These are phyloP conservation scores for Siniperca obscura DNA, from an alignment of 2,797 vertebrate genomes.

Conservation along the genomic window DNA sequence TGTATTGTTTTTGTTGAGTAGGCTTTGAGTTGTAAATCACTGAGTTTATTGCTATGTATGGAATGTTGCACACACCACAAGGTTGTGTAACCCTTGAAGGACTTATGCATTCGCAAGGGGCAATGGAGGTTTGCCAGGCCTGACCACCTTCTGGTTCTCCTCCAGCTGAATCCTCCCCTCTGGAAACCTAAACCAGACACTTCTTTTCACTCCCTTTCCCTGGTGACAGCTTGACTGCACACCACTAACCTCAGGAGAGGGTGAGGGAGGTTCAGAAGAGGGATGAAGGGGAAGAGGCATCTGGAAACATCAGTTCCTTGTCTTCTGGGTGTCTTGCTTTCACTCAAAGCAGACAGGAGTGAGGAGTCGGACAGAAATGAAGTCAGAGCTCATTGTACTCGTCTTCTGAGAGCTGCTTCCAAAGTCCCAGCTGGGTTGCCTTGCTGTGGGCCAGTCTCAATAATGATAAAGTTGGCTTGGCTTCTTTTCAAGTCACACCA, in stretches of 20 bases:
- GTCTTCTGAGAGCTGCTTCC: slow-evolving; percentile 21
- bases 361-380: slow-evolving; percentile 51
- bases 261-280: slow-evolving; percentile 10
- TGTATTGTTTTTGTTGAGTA: slow-evolving; percentile 40
- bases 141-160: slow-evolving; percentile 30
- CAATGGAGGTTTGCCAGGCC: slow-evolving; percentile 11
- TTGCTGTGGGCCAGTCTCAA: slow-evolving; percentile 22
- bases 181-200: slow-evolving; percentile 56
- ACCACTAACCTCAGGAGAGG: slow-evolving; percentile 43
- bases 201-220: slow-evolving; percentile 48
- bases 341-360: slow-evolving; percentile 32
- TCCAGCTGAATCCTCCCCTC: slow-evolving; percentile 36
- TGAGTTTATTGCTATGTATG: slow-evolving; percentile 44
- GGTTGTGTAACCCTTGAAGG: slow-evolving; percentile 20
- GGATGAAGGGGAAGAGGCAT: slow-evolving; percentile 34
- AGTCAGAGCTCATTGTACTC: slow-evolving; percentile 45
- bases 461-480: slow-evolving; percentile 24
- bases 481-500: slow-evolving; percentile 14
- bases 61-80: slow-evolving; percentile 20
- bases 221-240: slow-evolving; percentile 54
- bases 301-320: slow-evolving; percentile 14
- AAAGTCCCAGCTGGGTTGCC: slow-evolving; percentile 43
- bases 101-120: slow-evolving; percentile 22
- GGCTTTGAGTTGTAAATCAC: slow-evolving; percentile 35
- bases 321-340: slow-evolving; percentile 54